Base-by-base conservation (phyloP, 2,888 invertebrate genomes). In the Mechanitis messenoides region DNA sequence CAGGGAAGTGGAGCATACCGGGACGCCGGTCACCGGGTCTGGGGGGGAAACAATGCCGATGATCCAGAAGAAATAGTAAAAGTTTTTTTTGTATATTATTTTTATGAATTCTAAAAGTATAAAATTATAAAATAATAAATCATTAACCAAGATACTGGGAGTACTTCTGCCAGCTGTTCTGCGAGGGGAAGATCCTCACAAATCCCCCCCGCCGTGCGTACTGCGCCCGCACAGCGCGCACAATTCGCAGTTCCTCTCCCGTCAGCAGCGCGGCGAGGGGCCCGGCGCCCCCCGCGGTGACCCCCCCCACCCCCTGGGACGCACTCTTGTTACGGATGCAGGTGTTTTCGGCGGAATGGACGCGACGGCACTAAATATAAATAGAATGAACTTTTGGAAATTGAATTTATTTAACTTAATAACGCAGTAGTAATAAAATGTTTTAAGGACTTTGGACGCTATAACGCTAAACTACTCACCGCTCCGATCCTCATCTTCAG, bases 161-260 rank as follows among this genome's bases (percentile, higher is more conserved):
- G 80, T 96, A 96, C 77, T 94, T 93, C 78, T 93, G 92, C 96
- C 97, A 97, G 31, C 96, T 95, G 81, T 97, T 96, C 66, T 94
- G 92, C 33, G 96, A 94, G 31, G 98, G 98, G 85, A 97, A 98
- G 72, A 98, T 96, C 56, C 97, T 86, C 9, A 97, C 95, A 87
- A 95, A 98, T 42, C 97, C 97, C 2, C 97, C 97, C 35, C 96
- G 90, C 1, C 97, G 89, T 33, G 93, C 92, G 82, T 96, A 95
- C 83, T 98, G 97, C 55, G 94, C 92, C 67, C 93, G 92, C 35
- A 94, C 93, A 47, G 93, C 92, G 3, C 94, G 92, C 65, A 97
- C 91, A 55, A 97, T 92, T 59, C 95, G 91, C 70, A 93, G 91
- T 82, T 97, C 97, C 77, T 97, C 97, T 11, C 93, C 88, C 7